phyloP scores from a whole-genome alignment of 2,113 vertebrate species.

The Gorsachius goisagi region DNA sequence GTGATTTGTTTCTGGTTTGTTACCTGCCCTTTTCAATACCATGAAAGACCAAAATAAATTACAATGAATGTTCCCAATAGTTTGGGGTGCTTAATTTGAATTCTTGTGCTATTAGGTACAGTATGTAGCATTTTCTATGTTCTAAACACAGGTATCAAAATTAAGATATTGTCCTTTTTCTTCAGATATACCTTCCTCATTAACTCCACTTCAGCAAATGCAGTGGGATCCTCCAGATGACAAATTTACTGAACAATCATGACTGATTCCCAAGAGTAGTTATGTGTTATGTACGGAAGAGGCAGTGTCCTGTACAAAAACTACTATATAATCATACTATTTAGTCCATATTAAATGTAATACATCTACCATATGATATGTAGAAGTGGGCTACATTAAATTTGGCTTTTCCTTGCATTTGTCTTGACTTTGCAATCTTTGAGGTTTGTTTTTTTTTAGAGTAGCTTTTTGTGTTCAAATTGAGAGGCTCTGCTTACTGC shows the following conservation, averaged over 20 bases:
- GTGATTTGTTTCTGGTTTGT: background rate
- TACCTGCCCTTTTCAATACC: background rate
- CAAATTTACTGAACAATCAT: background rate
- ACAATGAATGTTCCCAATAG: background rate
- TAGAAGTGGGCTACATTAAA: background rate
- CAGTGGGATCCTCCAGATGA: background rate
- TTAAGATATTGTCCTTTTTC: background rate
- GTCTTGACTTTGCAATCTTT: conserved; percentile 1
- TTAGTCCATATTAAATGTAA: background rate
- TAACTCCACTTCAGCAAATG: background rate
- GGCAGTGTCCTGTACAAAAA: background rate
- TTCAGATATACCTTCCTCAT: background rate
- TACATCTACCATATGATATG: background rate
- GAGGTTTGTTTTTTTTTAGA: background rate
- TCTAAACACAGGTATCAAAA: background rate
- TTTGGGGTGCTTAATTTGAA: background rate
- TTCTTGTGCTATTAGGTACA: background rate
- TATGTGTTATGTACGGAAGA: background rate
- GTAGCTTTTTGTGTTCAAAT: conserved; percentile 1
- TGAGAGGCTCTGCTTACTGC: background rate
- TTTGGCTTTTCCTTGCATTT: background rate
- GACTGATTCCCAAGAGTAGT: background rate
- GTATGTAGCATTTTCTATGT: background rate
- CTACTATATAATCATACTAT: background rate
- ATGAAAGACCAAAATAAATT: background rate